Evolutionary conservation across 1,140 invertebrate genomes (phyloP).

Genomic region (Leptinotarsa undecemlineata): DNA sequence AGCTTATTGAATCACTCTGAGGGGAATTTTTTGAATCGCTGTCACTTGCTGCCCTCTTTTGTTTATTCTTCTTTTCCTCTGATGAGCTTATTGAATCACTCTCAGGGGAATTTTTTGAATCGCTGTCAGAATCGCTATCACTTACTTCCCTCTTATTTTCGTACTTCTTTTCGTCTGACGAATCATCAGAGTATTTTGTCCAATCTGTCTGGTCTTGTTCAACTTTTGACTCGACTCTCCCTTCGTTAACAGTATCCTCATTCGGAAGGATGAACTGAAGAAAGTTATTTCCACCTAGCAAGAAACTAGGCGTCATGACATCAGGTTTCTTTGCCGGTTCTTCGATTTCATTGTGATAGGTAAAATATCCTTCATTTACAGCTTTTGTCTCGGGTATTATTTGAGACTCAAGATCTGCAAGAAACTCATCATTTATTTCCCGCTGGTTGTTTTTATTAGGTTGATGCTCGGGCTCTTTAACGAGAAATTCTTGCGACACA

Average conservation of each 20-base stretch:
- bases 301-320: neutral
- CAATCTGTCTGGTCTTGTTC: too few species aligned
- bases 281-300: neutral
- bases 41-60: neutral
- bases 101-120: neutral
- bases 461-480: neutral
- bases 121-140: too few species aligned
- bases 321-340: slow-evolving; percentile 4
- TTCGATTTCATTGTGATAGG: neutral
- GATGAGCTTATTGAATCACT: too few species aligned
- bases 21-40: neutral
- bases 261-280: neutral
- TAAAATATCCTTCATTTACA: neutral
- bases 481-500: slow-evolving; percentile 46
- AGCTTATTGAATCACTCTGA: neutral
- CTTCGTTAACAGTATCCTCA: neutral
- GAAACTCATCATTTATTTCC: slow-evolving; percentile 32
- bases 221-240: too few species aligned
- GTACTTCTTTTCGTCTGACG: too few species aligned
- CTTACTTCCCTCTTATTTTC: neutral
- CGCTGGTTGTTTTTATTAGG: slow-evolving; percentile 29
- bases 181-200: neutral
- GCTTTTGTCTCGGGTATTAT: slow-evolving; percentile 33
- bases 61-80: neutral
- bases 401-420: slow-evolving; percentile 49